phyloP scores from a whole-genome alignment of 1,140 invertebrate genomes.

The Potamilus streckersoni region DNA sequence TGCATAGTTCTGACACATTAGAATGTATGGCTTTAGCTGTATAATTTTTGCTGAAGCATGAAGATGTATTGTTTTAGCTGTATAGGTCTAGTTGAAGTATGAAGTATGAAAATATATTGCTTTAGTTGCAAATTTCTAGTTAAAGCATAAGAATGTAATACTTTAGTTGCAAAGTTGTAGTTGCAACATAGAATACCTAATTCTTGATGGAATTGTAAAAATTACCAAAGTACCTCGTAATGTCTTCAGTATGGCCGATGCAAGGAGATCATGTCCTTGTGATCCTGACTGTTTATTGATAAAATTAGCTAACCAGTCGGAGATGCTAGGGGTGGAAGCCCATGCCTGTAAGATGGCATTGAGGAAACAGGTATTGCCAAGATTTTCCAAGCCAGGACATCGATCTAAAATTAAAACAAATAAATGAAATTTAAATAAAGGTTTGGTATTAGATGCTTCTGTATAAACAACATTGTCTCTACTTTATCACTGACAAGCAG shows the following conservation, averaged over 20 bases:
- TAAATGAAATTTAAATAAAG: background rate
- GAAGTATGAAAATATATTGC: too few species aligned
- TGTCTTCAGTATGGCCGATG: slow-evolving; percentile 46
- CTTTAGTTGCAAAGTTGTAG: too few species aligned
- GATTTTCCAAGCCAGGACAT: slow-evolving; percentile 88
- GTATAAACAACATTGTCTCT: too few species aligned
- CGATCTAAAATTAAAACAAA: slow-evolving; percentile 44
- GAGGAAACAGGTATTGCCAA: slow-evolving; percentile 98
- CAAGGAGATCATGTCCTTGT: slow-evolving; percentile 33
- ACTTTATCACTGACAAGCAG: too few species aligned
- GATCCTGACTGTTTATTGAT: slow-evolving; percentile 25
- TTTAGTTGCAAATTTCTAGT: too few species aligned
- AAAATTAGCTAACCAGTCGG: slow-evolving; percentile 79
- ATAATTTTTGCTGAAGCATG: too few species aligned
- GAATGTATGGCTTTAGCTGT: too few species aligned
- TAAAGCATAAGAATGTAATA: too few species aligned
- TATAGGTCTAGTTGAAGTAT: too few species aligned
- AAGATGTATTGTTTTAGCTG: too few species aligned
- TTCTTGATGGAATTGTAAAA: background rate
- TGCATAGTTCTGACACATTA: too few species aligned
- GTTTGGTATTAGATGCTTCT: too few species aligned
- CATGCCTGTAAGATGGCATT: slow-evolving; percentile 96
- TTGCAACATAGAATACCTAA: background rate
- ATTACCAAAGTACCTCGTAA: slow-evolving; percentile 41
- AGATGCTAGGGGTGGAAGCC: slow-evolving; percentile 83